phyloP scores from a whole-genome alignment of 2,797 vertebrate genomes.

The Anguilla pacifica region DNA sequence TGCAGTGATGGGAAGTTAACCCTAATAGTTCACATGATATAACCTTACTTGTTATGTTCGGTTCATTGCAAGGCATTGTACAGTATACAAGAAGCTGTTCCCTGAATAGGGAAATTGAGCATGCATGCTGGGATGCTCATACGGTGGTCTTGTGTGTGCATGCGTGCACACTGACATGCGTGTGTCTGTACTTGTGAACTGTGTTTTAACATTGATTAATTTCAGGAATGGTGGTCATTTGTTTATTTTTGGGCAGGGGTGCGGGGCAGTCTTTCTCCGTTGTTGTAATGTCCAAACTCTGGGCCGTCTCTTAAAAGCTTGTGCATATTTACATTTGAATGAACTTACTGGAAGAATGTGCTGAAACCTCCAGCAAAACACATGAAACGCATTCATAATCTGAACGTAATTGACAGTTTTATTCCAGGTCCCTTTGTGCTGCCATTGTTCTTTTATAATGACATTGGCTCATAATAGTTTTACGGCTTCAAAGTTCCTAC shows the following conservation, averaged over 20 bases:
- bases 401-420: neutral
- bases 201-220: neutral
- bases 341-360: neutral
- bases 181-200: neutral
- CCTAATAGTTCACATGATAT: neutral
- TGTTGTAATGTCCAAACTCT: neutral
- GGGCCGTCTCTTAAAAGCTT: neutral
- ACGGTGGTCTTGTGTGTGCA: neutral
- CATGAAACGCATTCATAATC: neutral
- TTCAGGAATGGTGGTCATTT: neutral
- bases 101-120: neutral
- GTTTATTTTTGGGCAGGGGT: neutral
- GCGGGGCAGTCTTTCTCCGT: neutral
- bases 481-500: conserved; percentile 2
- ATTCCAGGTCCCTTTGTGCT: neutral
- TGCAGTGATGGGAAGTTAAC: neutral
- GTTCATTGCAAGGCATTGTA: neutral
- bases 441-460: neutral
- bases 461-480: conserved; percentile 6
- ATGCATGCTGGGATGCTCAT: neutral
- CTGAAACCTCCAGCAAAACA: neutral
- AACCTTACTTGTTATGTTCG: neutral
- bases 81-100: neutral
- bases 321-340: neutral
- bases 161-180: neutral